These are phyloP conservation scores for Drosophila hydei DNA, from an alignment of 1,140 invertebrate species.

Conservation along the genomic window DNA sequence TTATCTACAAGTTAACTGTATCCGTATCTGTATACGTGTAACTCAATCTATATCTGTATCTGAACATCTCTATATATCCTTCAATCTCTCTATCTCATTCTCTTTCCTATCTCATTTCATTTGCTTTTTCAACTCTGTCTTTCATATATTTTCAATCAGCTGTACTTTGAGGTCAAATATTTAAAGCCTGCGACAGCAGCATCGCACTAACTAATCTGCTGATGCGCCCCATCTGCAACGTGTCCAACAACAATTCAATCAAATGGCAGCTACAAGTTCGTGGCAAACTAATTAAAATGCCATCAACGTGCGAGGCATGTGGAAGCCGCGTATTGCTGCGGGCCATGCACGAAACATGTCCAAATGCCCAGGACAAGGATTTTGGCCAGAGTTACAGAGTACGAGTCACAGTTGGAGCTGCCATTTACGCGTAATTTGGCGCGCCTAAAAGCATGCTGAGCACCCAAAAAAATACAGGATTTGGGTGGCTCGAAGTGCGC, in stretches of 20 bases:
- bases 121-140: background rate
- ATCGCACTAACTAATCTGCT: conserved; percentile 17
- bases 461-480: conserved; percentile 14
- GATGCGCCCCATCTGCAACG: background rate
- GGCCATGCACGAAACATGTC: conserved; percentile 40
- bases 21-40: too few species aligned
- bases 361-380: conserved; percentile 28
- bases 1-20: too few species aligned
- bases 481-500: conserved; percentile 14
- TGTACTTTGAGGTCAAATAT: background rate
- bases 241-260: conserved; percentile 70
- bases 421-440: conserved; percentile 79
- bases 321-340: conserved; percentile 45
- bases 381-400: background rate
- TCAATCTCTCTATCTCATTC: background rate
- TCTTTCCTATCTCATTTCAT: background rate
- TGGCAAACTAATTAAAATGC: conserved; percentile 80
- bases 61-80: background rate
- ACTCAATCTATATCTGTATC: background rate
- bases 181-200: conserved; percentile 7
- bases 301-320: conserved; percentile 58
- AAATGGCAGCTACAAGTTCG: conserved; percentile 77
- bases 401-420: conserved; percentile 57
- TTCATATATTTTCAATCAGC: background rate
- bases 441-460: conserved; percentile 60